A percentile compares a stretch with the other conserved stretches of the same genome.
Conservation (phyloP, 53 echinoderm and acorn worm genomes). For the Arbacia lixula region DNA sequence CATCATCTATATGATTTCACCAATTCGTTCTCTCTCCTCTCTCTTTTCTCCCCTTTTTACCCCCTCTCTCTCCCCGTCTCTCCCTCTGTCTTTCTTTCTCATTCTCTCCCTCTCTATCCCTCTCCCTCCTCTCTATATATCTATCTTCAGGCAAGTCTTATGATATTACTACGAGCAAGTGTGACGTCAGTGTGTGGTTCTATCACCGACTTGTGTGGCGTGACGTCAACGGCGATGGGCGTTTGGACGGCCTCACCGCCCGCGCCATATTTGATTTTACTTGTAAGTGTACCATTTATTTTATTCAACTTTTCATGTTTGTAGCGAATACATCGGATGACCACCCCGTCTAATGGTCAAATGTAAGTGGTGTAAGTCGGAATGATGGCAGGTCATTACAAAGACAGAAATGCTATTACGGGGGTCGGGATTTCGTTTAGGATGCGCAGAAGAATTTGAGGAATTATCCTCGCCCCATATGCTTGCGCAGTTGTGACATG, state of each 20-base stretch:
- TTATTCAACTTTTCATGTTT: too few relatives aligned
- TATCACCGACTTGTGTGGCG: conserved; percentile 81
- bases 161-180: conserved; percentile 68
- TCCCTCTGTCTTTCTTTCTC: neutral
- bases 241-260: conserved; percentile 76
- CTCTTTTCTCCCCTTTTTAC: neutral
- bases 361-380: too few relatives aligned
- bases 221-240: conserved; percentile 84
- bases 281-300: conserved; percentile 2
- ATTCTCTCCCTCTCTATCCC: neutral
- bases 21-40: neutral
- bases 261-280: conserved; percentile 55
- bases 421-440: too few relatives aligned
- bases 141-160: conserved; percentile 53
- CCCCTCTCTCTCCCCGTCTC: neutral
- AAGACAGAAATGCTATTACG: too few relatives aligned
- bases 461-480: too few relatives aligned
- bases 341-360: too few relatives aligned
- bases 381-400: too few relatives aligned
- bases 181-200: conserved; percentile 62
- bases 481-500: too few relatives aligned
- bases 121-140: neutral
- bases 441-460: too few relatives aligned
- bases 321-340: too few relatives aligned
- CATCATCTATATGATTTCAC: neutral